Base-by-base conservation (phyloP, 2,113 vertebrate species). In the Cochlearius cochlearius region DNA sequence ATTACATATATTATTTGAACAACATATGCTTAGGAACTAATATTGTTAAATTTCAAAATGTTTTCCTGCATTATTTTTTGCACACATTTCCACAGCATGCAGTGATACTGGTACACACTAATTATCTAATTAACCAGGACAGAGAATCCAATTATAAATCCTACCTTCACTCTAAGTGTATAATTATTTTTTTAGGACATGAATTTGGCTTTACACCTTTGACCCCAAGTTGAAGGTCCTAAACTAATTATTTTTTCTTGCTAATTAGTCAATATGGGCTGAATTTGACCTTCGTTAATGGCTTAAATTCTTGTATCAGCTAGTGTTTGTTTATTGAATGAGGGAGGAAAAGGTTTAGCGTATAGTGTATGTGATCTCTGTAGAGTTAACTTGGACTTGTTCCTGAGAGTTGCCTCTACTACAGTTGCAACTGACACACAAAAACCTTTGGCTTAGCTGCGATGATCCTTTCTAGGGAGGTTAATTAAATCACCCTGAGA, bases 51-150 rank as follows among this genome's bases (percentile, higher is more conserved):
- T 88, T 97, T 92, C n/a, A 86, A 64, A 89, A 76, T 91, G 27
- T 63, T 84, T 9, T 86, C 59, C 86, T 91, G 15, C 11, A 59
- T 85, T 98, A 53, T 69, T 92, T 78, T 75, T 45, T 74, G 38
- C 43, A 82, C 69, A 64, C 12, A 59, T 97, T 97, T 87, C 38
- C 77, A 96, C 26, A 92, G 19, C 80, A 56, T 34, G 88, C 52
- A 85, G 68, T 93, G 75, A 75, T 95, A 29, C 43, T 83, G 15
- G 55, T 89, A 59, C 80, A 49, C 21, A 85, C 20, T 98, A 97
- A 98, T 98, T 98, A 97, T 92, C 93, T 98, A 97, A 98, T 98
- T 98, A 98, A 96, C 78, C 80, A 90, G 89, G 74, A 92, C 74
- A 97, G 84, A 79, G 60, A 96, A 84, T 96, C 83, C 84, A 97